Evolutionary conservation across 1,140 invertebrate species (phyloP).

Genomic region (Drosophila arawakana): DNA sequence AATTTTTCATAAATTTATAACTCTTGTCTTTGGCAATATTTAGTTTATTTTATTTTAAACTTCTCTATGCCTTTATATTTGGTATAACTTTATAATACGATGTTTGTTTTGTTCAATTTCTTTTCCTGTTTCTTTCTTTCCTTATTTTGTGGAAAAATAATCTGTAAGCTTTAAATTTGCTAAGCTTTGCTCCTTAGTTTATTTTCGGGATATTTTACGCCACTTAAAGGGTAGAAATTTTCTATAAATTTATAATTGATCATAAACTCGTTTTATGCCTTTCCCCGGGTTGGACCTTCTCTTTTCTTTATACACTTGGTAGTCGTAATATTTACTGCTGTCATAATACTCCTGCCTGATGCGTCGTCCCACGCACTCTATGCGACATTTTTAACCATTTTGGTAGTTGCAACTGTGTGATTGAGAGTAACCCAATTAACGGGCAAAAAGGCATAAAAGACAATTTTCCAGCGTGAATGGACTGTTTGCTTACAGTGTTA

Average conservation of each 20-base stretch:
- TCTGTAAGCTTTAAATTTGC: background rate
- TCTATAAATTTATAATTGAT: background rate
- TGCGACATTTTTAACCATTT: conserved; percentile 41
- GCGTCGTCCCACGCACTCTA: conserved; percentile 19
- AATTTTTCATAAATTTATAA: too few relatives aligned
- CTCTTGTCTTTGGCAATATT: too few relatives aligned
- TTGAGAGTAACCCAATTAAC: conserved; percentile 44
- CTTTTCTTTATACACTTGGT: conserved; percentile 12
- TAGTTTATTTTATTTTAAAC: too few relatives aligned
- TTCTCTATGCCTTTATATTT: too few relatives aligned
- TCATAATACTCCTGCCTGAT: conserved; percentile 26
- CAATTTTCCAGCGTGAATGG: conserved; percentile 48
- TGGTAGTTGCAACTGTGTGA: conserved; percentile 27
- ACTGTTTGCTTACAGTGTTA: conserved; percentile 51
- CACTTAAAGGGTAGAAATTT: background rate
- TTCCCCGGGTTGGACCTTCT: background rate
- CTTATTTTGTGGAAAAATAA: background rate
- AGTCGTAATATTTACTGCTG: conserved; percentile 32
- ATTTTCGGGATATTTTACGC: too few relatives aligned
- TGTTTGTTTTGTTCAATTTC: too few relatives aligned
- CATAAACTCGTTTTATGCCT: background rate
- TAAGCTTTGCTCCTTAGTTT: background rate
- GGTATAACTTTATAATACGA: too few relatives aligned
- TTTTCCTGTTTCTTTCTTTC: background rate
- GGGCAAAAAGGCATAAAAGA: conserved; percentile 53